Base-by-base conservation (phyloP, 2,888 invertebrate species). In the Hofmannophila pseudospretella region DNA sequence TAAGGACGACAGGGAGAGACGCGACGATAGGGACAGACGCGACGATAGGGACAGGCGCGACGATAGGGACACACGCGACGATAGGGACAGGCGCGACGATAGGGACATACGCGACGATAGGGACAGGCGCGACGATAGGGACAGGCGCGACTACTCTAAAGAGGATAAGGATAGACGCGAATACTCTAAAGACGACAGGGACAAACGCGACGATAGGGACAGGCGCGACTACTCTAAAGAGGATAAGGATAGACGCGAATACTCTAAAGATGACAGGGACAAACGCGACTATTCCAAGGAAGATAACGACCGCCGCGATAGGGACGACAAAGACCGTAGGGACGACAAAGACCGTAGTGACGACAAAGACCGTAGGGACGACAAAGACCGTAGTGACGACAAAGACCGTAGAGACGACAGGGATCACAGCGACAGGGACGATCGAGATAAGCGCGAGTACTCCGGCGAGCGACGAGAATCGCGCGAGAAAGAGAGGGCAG, bases 401-500 rank as follows among this genome's bases (percentile, higher is more conserved):
- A 36, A 49, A 8, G 34, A 22, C 3, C 3, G 8, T 3, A 2
- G 5, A 5, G 22, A 22, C 7, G 37, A 39, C 12, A 40, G 43
- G 28, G 27, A 36, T 35, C 42, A 27, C 19, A 11, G 22, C 4
- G 36, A 36, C 23, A 34, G 29, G 9, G 42, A 42, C 10, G 47
- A 47, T 1, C 60, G 61, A 27, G 62, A 58, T 29, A 43, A 52
- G 1, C 62, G 61, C 9, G 66, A 65, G 19, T 5, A 8, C 19
- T 32, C 36, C 13, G 34, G 34, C 22, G 39, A 36, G 20, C 38
- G 38, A 22, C 28, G 75, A 41, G 73, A 73, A 52, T 66, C 71
- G 38, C 66, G 69, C n/a, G n/a, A n/a, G n/a, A n/a, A n/a, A n/a
- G 80, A 79, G 47, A 54, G 72, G 4, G 52, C 47, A n/a, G 7